Evolutionary conservation across 2,888 invertebrate species (phyloP).

Genomic region (Drosophila prostipennis): DNA sequence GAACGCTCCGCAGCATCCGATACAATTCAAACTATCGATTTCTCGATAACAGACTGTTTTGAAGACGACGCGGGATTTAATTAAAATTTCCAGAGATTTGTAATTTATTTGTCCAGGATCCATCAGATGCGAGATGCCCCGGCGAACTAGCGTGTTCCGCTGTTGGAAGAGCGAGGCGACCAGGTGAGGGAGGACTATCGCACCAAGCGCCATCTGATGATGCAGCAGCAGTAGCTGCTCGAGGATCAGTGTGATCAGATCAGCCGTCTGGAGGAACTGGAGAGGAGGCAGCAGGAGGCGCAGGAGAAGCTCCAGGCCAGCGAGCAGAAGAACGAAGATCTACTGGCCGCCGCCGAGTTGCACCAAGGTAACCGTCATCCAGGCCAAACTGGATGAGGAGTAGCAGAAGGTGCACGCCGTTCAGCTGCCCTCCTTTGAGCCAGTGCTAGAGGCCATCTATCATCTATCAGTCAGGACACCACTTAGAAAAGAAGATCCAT

Average conservation of each 20-base stretch:
- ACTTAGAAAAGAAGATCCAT: too few relatives aligned
- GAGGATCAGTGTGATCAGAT: conserved; percentile 19
- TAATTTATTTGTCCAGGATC: neutral
- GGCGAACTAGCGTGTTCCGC: conserved; percentile 79
- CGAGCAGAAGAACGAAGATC: conserved; percentile 46
- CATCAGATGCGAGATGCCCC: conserved; percentile 62
- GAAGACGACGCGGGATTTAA: conserved; percentile 18
- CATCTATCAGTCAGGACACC: too few relatives aligned
- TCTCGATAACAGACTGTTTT: too few relatives aligned
- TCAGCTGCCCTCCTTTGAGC: conserved; percentile 19
- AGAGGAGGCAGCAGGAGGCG: conserved; percentile 2
- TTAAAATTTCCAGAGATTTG: neutral
- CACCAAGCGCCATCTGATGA: conserved; percentile 16
- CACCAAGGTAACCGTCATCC: too few relatives aligned
- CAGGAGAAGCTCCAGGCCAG: conserved; percentile 2
- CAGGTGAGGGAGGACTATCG: too few relatives aligned
- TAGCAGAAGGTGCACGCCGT: conserved; percentile 9
- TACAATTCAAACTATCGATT: neutral
- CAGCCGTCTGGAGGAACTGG: conserved; percentile 28
- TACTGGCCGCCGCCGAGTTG: conserved; percentile 54
- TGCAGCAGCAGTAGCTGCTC: conserved; percentile 40
- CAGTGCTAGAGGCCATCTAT: conserved; percentile 6
- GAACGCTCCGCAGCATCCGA: neutral
- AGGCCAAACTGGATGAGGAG: too few relatives aligned
- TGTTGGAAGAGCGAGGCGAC: too few relatives aligned